Evolutionary conservation across 2,113 vertebrate genomes (phyloP), one percentile per base, ranked within the genome.

Genomic region (Corythornis vintsioides): DNA sequence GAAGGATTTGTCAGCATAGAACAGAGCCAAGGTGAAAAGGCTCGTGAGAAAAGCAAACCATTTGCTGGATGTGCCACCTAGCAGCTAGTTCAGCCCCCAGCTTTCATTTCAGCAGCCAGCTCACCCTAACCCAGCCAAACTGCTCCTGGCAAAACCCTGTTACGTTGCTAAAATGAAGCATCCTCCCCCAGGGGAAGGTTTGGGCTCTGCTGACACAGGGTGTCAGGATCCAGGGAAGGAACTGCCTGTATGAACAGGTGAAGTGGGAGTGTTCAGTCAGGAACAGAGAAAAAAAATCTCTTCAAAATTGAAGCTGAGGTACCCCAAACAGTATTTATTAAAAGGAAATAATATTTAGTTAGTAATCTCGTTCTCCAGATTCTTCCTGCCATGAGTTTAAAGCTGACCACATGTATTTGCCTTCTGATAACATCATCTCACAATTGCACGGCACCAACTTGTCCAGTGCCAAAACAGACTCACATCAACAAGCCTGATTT

Each of bases 131-230:
- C 15, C 29, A 7, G 47, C 19, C 12, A 63, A 60, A 72, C 18
- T 33, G 8, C 11, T 31, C 1, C 0, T 8, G 65, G 11, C 10
- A 61, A 86, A 93, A 13, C 5, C 21, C 8, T 0, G 1, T 47
- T 69, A 22, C 26, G 26, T n/a, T n/a, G 28, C 21, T 79, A 14
- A 88, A 72, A 74, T 26, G 11, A 83, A 60, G 14, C 48, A 22
- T 59, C 10, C 38, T 88, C 24, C 12, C 3, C 19, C 6, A 89
- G 47, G 50, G 18, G 16, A n/a, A 56, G 47, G 60, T 73, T 82
- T 1, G 1, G 5, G 15, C 33, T 50, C 70, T 43, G 14, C 6
- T 42, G 47, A 57, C 20, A 63, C 1, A 0, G 18, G 13, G 11
- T 52, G 50, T 26, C 18, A 24, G 33, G 43, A 57, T 28, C 40